Base-by-base conservation (phyloP, 64 coral and sea anemone genomes). In the Trachythela sp. region DNA sequence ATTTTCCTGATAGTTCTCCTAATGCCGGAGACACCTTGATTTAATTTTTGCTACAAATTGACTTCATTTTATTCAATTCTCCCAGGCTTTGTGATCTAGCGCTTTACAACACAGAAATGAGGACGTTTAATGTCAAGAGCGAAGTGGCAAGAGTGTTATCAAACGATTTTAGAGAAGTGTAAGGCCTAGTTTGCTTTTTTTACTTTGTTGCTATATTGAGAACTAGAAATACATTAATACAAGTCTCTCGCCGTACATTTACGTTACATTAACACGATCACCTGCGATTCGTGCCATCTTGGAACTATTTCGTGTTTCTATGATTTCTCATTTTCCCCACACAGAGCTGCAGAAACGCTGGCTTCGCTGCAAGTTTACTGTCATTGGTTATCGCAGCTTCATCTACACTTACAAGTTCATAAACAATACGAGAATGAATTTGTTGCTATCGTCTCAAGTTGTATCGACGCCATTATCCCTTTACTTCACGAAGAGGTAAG, bases 91-190 rank as follows among this genome's bases (percentile, higher is more conserved):
- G 93, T 50, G 87, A 90, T n/a, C 84, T 99, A 42, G 86, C 96
- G 0, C 83, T 94, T 64, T 91, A 94, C 86, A 91, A 94, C 27
- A 99, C 96, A 42, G 93, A 99, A 37, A 91, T 76, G 8, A 94
- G 94, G 39, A 30, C 94, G 0, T 99, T 91, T 48, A 48, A 71
- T 22, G 36, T 92, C 8, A 89, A 95, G 30, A 91, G 91, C 8
- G 86, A 91, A 13, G 77, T 93, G 4, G 88, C 94, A 36, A 88
- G 71, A 24, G 83, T 95, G 20, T 89, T 99, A 37, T 85, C 87
- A 24, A 93, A 83, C 10, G 96, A 99, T 40, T 86, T 99, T 22
- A 93, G 84, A 87, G 96, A 99, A 95, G 96, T 95, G 96, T 99
- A 88, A 99, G 95, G 2, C 31, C n/a, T n/a, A n/a, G n/a, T n/a